Evolutionary conservation across 2,113 vertebrate genomes (phyloP).

Genomic region (Suricata suricatta): DNA sequence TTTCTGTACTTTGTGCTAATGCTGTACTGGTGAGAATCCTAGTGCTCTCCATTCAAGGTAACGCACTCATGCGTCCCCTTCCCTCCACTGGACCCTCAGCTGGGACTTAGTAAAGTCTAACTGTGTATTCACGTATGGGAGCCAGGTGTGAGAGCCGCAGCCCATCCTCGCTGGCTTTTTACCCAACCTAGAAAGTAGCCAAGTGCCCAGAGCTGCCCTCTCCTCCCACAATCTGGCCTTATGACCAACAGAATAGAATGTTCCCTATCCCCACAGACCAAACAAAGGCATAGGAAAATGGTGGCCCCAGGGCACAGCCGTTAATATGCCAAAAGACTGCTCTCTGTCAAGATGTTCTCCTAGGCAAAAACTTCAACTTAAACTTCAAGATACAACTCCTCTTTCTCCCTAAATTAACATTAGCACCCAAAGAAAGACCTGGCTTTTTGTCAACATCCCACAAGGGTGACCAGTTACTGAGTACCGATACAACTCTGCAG

Average conservation of each 20-base stretch:
- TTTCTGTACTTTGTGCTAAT: not conserved
- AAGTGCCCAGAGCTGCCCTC: conserved; percentile 66
- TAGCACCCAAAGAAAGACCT: not conserved
- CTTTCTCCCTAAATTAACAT: not conserved
- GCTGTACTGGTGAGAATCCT: conserved; percentile 47
- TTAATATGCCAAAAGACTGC: conserved; percentile 55
- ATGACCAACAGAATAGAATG: conserved; percentile 77
- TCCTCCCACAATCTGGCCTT: conserved; percentile 54
- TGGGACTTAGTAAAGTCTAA: conserved; percentile 10
- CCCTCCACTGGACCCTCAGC: conserved; percentile 36
- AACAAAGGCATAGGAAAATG: conserved; percentile 73
- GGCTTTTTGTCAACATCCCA: not conserved
- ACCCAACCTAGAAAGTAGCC: conserved; percentile 64
- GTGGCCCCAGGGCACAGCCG: conserved; percentile 74
- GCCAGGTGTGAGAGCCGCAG: not conserved
- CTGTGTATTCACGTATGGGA: not conserved
- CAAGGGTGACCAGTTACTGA: fast-evolving
- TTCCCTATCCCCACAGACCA: conserved; percentile 80
- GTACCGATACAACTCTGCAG: fast-evolving
- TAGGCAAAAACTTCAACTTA: not conserved
- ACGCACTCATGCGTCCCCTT: conserved; percentile 24
- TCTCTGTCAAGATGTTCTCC: conserved; percentile 34
- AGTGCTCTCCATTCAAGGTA: conserved; percentile 53
- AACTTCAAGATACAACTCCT: not conserved
- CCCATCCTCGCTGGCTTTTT: conserved; percentile 62